Base-by-base conservation (phyloP, 2,888 invertebrate genomes). In the Melinaea menophilus region DNA sequence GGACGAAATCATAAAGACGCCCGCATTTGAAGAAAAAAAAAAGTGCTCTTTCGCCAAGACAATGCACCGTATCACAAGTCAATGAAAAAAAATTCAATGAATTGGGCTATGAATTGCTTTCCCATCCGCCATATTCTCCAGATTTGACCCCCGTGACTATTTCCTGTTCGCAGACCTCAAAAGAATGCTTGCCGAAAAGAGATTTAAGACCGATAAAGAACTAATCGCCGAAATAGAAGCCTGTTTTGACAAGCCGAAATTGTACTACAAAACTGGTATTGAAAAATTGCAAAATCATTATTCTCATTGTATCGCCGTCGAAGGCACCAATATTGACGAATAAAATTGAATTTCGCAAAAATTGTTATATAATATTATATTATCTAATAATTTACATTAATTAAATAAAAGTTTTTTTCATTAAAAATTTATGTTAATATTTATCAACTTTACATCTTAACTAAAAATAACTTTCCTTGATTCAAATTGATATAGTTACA, bases 141-240 rank as follows among this genome's bases (percentile, higher is more conserved):
- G 64, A 64, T 59, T 45, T 69, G 37, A 62, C 64, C 11, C 63
- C 63, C 34, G 56, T 12, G 65, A 66, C 55, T 66, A 63, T 55
- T 63, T 12, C 5, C 61, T 63, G 41, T 67, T 69, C 48, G 48
- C 59, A 46, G 57, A 66, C 54, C 22, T 64, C 3, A 65, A 4
- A 7, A 12, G 22, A 22, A 22, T 22, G 22, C 22, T 22, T 22
- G 22, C 22, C 22, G 22, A 22, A 22, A 22, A 22, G 46, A 46
- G 4, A 11, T 46, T 11, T 46, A 11, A n/a, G 3, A 46, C 46
- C 3, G n/a, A 46, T 46, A 2, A 4, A n/a, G n/a, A 9, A n/a
- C 12, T 46, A n/a, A 46, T 46, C 1, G 11, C 46, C 4, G 46
- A 46, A 46, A 46, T 2, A 11, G 3, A 46, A 5, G 5, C 5